Base-by-base conservation (phyloP, 2,888 invertebrate genomes). In the Megastigmus dorsalis region DNA sequence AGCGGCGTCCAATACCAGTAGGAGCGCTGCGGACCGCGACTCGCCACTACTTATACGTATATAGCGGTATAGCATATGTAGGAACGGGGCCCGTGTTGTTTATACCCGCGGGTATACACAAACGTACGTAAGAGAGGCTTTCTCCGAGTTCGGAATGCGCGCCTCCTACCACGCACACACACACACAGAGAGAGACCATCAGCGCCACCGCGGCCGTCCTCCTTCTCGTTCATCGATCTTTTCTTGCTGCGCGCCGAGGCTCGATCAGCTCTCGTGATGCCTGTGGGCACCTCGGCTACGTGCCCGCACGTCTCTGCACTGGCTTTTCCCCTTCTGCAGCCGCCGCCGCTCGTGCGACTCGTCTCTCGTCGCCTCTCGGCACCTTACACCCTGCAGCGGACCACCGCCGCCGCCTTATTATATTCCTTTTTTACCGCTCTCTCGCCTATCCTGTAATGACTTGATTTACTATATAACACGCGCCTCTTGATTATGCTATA, bases 141-240 rank as follows among this genome's bases (percentile, higher is more conserved):
- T 84, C 84, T 84, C 84, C 82, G 74, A 73, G 80, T 73, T 80
- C 79, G 84, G 84, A 84, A 84, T 84, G 84, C 79, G 84, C 79
- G 78, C 77, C 76, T 80, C 68, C 82, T 82, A 82, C 81, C 79
- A 80, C 77, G 59, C 67, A 72, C 70, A 26, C 20, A n/a, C n/a
- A n/a, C n/a, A n/a, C n/a, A n/a, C n/a, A n/a, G n/a, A n/a, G 38
- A 13, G 30, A 30, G 33, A 18, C 74, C 77, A 70, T n/a, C n/a
- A 2, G 78, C 76, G 77, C 41, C 28, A 38, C 41, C 18, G 36
- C 36, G 67, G 57, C n/a, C 69, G 65, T 30, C 63, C 69, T 73
- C 65, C 54, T 73, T 69, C 69, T 36, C 68, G 62, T 73, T 54
- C 72, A 60, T 73, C 63, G 57, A 59, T 69, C 72, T 52, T 43